Percentiles rank a stretch among this genome's conserved stretches.
Evolutionary conservation across 2,797 vertebrate species (phyloP).

Genomic region (Siniperca scherzeri): DNA sequence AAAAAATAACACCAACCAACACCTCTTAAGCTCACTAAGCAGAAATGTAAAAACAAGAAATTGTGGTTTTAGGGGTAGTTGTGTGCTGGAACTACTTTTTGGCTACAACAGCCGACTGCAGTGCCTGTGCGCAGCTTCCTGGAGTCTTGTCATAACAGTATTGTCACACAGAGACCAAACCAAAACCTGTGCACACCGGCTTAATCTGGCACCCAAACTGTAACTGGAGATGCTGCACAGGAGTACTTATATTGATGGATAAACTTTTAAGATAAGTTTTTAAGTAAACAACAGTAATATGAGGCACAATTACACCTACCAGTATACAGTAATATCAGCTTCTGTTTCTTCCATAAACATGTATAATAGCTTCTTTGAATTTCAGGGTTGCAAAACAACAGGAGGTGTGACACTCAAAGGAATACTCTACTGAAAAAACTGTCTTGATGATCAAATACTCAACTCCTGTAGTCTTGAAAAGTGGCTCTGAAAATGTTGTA

Average conservation of each 20-base stretch:
- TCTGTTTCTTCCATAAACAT: neutral
- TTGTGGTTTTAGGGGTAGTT: slow-evolving; percentile 5
- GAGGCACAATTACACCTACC: neutral
- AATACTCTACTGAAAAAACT: neutral
- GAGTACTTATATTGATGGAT: neutral
- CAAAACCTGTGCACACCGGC: neutral
- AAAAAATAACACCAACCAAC: neutral
- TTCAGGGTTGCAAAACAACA: neutral
- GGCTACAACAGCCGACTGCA: too few relatives aligned
- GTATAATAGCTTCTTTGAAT: neutral
- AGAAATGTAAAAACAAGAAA: neutral
- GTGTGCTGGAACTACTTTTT: neutral
- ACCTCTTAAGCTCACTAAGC: neutral
- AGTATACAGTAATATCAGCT: neutral
- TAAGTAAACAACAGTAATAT: neutral
- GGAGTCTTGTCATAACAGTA: neutral
- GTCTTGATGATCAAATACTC: neutral
- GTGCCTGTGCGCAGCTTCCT: neutral
- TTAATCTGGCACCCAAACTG: neutral
- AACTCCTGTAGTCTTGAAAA: neutral
- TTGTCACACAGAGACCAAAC: neutral
- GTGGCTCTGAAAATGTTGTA: neutral
- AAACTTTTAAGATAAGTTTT: neutral
- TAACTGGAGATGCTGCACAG: neutral
- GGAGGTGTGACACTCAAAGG: neutral